Evolutionary conservation across 2,888 invertebrate genomes (phyloP).

Genomic region (Noctua pronuba): DNA sequence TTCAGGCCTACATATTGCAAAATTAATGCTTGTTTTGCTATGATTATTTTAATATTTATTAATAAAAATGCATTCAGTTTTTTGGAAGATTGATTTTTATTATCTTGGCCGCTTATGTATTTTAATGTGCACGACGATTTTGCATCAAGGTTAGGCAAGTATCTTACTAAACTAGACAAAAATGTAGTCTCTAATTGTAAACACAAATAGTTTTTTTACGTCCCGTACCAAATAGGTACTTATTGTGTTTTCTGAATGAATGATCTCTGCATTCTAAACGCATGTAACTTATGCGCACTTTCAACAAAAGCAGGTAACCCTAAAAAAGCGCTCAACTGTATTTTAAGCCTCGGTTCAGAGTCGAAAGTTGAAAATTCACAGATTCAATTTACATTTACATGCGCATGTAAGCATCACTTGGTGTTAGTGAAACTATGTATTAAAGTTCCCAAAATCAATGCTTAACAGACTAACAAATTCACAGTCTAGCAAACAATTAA

Average conservation of each 20-base stretch:
- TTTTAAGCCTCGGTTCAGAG: not conserved
- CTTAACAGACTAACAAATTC: not conserved
- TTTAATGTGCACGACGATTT: not conserved
- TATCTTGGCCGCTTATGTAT: not conserved
- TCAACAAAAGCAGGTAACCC: not conserved
- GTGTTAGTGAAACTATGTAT: not conserved
- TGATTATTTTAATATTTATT: not conserved
- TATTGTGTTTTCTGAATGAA: not conserved
- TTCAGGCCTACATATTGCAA: too few relatives aligned
- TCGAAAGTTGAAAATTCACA: not conserved
- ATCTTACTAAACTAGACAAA: not conserved
- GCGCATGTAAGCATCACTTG: not conserved
- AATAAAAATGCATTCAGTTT: not conserved
- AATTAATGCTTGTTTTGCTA: not conserved
- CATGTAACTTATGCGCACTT: too few relatives aligned
- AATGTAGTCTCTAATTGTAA: not conserved
- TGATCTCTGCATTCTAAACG: not conserved
- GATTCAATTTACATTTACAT: too few relatives aligned
- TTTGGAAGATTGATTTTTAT: not conserved
- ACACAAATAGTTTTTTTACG: not conserved
- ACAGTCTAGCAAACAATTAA: slow-evolving; percentile 20
- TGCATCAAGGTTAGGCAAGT: not conserved
- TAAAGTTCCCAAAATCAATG: not conserved
- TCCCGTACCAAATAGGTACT: not conserved
- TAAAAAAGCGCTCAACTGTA: not conserved